Base-by-base conservation (phyloP, 2,113 vertebrate genomes). In the Bubo bubo region DNA sequence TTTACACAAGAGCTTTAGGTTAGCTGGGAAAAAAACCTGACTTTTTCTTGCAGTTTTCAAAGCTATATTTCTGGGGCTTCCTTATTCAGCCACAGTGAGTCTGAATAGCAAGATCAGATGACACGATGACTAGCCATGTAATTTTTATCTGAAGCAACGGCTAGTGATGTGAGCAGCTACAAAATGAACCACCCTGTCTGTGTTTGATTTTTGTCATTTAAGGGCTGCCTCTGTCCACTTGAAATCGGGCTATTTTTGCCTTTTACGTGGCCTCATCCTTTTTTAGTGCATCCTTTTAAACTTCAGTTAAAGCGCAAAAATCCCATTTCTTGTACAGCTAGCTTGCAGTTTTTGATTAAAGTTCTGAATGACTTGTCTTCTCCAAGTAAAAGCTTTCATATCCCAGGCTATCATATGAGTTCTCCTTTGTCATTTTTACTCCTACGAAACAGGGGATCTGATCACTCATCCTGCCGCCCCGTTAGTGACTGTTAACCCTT, bases 71-170 rank as follows among this genome's bases (percentile, higher is more conserved):
- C 70, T 66, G 41, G 70, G 85, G 13, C 56, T 89, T 35, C 60
- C 9, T 73, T 43, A 12, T 26, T 39, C 66, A 79, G 60, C n/a
- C 34, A 4, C 37, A 50, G 12, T 1, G 53, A 53, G 41, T 6
- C 30, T 63, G 9, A 74, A 34, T 24, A 39, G 64, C 19, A 0
- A 2, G n/a, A 14, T 19, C 32, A 28, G 80, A 37, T 28, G 77
- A 24, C 35, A 10, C 1, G 3, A 21, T 14, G 49, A 34, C 35
- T 11, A 3, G 9, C 47, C 0, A 2, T 30, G 56, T 17, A 4
- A 6, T 27, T 72, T 66, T 30, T 49, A 23, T 43, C 50, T 50
- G 81, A 14, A 14, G 47, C 22, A 26, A 12, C 0, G 5, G 66
- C 60, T 24, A 5, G 43, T 10, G 55, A 10, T 35, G 43, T 1